Evolutionary conservation across 2,113 vertebrate species (phyloP).

Genomic region (Varanus salvator): DNA sequence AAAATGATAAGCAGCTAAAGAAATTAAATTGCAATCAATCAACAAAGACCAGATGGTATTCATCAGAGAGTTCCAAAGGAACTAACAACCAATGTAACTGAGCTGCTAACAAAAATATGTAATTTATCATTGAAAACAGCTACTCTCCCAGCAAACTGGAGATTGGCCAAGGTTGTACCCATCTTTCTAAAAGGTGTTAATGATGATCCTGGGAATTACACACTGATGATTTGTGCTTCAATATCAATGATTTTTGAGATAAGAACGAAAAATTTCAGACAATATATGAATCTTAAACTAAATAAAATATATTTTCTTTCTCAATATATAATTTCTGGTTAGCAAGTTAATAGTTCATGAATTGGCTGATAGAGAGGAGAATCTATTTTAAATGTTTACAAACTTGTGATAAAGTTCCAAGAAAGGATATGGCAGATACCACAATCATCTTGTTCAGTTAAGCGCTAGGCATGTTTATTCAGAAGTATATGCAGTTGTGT

Average conservation of each 20-base stretch:
- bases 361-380: constrained; percentile 35
- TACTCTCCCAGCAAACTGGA: constrained; percentile 45
- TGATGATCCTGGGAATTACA: constrained; percentile 65
- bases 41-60: constrained; percentile 67
- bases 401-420: constrained; percentile 26
- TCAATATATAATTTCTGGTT: constrained; percentile 31
- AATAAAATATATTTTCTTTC: constrained; percentile 13
- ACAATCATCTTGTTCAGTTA: constrained; percentile 6
- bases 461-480: background rate
- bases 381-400: constrained; percentile 45
- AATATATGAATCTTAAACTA: constrained; percentile 37
- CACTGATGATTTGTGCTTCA: constrained; percentile 45
- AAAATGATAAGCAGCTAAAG: constrained; percentile 62
- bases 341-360: constrained; percentile 17
- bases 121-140: constrained; percentile 66
- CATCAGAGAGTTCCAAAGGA: constrained; percentile 67
- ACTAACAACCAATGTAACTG: constrained; percentile 59
- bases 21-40: constrained; percentile 69
- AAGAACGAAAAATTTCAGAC: constrained; percentile 40
- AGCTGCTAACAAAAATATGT: constrained; percentile 69
- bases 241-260: constrained; percentile 29
- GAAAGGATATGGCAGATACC: background rate
- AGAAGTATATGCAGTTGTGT: background rate
- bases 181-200: constrained; percentile 66
- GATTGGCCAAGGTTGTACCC: constrained; percentile 57